Evolutionary conservation across 1,140 invertebrate genomes (phyloP).

Genomic region (Solen grandis): DNA sequence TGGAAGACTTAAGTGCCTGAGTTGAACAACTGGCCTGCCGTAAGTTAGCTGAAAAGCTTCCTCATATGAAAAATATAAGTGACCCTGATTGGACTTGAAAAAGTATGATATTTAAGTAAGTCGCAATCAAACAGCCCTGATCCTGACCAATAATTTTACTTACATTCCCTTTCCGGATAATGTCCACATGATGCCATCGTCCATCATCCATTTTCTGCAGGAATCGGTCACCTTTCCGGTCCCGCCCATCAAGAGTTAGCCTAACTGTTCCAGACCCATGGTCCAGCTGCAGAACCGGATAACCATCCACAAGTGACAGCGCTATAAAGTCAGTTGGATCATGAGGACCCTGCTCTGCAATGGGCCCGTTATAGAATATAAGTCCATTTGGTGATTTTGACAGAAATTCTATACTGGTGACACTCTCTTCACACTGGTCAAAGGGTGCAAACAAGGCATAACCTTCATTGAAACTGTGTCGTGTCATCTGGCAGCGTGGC

Average conservation of each 20-base stretch:
- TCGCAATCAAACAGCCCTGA: no score
- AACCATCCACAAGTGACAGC: conserved; percentile 93
- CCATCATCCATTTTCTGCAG: conserved; percentile 94
- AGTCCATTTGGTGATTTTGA: conserved; percentile 94
- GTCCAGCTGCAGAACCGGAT: conserved; percentile 94
- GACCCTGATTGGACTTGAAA: no score
- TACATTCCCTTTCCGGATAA: conserved; percentile 96
- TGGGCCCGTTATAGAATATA: conserved; percentile 98
- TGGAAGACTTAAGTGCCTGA: no score
- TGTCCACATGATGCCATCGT: conserved; percentile 96
- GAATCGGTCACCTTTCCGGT: conserved; percentile 54
- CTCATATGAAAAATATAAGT: no score
- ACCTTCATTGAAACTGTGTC: conserved; percentile 92
- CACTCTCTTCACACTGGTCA: conserved; percentile 97
- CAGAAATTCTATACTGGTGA: conserved; percentile 96
- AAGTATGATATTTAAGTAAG: no score
- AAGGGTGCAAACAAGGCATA: conserved; percentile 95
- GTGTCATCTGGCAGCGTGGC: conserved; percentile 97
- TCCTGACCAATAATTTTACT: no score
- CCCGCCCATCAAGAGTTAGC: conserved; percentile 87
- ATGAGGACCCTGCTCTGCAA: conserved; percentile 83
- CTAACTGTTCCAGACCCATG: conserved; percentile 97
- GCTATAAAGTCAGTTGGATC: conserved; percentile 91
- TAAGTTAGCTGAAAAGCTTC: no score
- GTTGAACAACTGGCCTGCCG: no score